phyloP scores from a whole-genome alignment of 2,888 invertebrate genomes.

The Nomada fabriciana region DNA sequence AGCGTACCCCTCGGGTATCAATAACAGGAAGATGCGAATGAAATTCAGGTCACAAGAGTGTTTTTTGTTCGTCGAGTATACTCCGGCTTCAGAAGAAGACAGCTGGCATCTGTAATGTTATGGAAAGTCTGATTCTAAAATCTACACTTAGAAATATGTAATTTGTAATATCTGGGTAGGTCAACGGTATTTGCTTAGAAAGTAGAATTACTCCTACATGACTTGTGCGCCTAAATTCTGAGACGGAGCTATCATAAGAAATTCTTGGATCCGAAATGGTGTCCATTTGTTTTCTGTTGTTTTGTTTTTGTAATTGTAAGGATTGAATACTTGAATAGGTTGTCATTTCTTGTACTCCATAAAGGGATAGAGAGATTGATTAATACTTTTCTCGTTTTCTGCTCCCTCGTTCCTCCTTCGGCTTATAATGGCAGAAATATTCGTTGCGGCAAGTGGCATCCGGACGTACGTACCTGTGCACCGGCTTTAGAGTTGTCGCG shows the following conservation, averaged over 20 bases:
- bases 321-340: slow-evolving; percentile 1
- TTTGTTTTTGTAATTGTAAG: neutral
- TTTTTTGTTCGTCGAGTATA: neutral
- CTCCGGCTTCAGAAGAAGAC: neutral
- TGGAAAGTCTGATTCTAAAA: too few species aligned
- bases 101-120: neutral
- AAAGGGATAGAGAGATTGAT: slow-evolving; percentile 24
- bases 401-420: slow-evolving; percentile 34
- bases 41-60: slow-evolving; percentile 6
- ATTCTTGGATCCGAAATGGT: neutral
- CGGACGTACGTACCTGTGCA: slow-evolving; percentile 22
- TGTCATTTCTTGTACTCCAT: slow-evolving; percentile 7
- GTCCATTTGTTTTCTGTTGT: neutral
- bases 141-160: too few species aligned
- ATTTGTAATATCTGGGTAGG: too few species aligned
- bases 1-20: slow-evolving; percentile 27
- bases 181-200: too few species aligned
- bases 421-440: slow-evolving; percentile 54
- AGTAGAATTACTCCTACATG: too few species aligned
- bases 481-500: slow-evolving; percentile 17
- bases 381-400: neutral
- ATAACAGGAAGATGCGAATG: slow-evolving; percentile 21
- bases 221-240: too few species aligned
- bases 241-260: neutral
- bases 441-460: slow-evolving; percentile 23